Percentiles rank a stretch among this genome's conserved stretches.
Conservation (phyloP, 1,140 invertebrate species). For the Hermatobates lingyangjiaoensis region DNA sequence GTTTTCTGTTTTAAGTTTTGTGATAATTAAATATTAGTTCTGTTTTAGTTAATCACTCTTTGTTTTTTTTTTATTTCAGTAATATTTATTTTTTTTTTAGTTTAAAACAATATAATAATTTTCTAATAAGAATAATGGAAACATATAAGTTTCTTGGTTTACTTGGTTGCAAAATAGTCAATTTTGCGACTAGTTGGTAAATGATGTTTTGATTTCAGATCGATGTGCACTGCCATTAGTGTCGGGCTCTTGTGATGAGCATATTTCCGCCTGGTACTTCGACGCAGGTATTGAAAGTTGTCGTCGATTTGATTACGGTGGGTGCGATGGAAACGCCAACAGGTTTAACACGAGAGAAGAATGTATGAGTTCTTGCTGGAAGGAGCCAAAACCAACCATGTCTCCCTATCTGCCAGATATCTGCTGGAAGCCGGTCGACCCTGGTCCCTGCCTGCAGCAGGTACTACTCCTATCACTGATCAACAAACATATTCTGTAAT, state of each 20-base stretch:
- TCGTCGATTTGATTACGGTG: slow-evolving; percentile 41
- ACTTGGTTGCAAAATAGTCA: too few relatives aligned
- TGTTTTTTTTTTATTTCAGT: too few relatives aligned
- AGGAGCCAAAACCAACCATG: not conserved
- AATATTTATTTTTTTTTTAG: too few relatives aligned
- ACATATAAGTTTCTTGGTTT: too few relatives aligned
- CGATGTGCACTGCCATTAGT: slow-evolving; percentile 50
- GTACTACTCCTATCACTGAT: slow-evolving; percentile 2
- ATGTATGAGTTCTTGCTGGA: slow-evolving; percentile 25
- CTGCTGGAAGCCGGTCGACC: slow-evolving; percentile 27
- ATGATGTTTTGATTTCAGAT: slow-evolving; percentile 33
- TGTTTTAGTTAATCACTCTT: too few relatives aligned
- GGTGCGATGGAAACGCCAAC: slow-evolving; percentile 50
- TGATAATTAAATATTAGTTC: too few relatives aligned
- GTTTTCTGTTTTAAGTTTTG: too few relatives aligned
- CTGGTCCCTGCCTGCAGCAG: slow-evolving; percentile 47
- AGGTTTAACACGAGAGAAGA: slow-evolving; percentile 27
- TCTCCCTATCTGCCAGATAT: slow-evolving; percentile 6
- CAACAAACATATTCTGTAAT: not conserved
- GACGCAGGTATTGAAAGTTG: slow-evolving; percentile 43
- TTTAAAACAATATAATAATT: too few relatives aligned
- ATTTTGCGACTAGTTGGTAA: too few relatives aligned
- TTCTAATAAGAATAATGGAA: too few relatives aligned
- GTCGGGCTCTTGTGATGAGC: slow-evolving; percentile 47
- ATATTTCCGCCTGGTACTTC: slow-evolving; percentile 51